phyloP scores from a whole-genome alignment of 2,113 vertebrate species.

The Colius striatus region DNA sequence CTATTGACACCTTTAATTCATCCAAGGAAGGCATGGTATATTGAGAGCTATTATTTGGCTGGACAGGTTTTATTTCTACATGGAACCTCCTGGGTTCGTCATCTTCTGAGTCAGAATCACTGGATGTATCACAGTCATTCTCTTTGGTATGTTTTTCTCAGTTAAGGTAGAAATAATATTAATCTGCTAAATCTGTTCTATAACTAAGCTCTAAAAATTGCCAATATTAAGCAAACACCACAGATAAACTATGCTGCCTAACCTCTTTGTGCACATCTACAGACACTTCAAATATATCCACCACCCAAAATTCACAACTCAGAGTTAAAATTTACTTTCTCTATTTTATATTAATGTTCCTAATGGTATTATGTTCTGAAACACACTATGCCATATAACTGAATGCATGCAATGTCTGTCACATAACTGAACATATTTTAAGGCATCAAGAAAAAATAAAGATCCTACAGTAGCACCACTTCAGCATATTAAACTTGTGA shows the following conservation, averaged over 20 bases:
- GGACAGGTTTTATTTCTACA: constrained; percentile 95
- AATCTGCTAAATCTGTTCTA: background rate
- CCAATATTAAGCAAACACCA: background rate
- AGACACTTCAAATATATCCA: background rate
- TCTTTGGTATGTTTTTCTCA: constrained; percentile 92
- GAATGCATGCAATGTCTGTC: background rate
- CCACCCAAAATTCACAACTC: too few species aligned
- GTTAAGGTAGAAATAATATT: constrained; percentile 79
- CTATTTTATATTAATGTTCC: too few species aligned
- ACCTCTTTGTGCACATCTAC: background rate
- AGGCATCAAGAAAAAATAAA: background rate
- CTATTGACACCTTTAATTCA: constrained; percentile 94
- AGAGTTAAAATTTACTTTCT: too few species aligned
- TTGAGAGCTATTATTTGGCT: constrained; percentile 87
- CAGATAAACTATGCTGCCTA: background rate
- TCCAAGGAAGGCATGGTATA: constrained; percentile 90
- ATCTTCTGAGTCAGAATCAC: constrained; percentile 93
- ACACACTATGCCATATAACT: background rate
- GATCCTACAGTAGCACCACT: background rate
- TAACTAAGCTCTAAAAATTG: background rate
- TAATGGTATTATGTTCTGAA: too few species aligned
- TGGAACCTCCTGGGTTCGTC: constrained; percentile 94
- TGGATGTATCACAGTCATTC: constrained; percentile 95
- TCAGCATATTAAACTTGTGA: background rate
- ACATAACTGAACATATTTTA: background rate